phyloP scores from a whole-genome alignment of 2,113 vertebrate genomes.

The Rhizomys pruinosus region DNA sequence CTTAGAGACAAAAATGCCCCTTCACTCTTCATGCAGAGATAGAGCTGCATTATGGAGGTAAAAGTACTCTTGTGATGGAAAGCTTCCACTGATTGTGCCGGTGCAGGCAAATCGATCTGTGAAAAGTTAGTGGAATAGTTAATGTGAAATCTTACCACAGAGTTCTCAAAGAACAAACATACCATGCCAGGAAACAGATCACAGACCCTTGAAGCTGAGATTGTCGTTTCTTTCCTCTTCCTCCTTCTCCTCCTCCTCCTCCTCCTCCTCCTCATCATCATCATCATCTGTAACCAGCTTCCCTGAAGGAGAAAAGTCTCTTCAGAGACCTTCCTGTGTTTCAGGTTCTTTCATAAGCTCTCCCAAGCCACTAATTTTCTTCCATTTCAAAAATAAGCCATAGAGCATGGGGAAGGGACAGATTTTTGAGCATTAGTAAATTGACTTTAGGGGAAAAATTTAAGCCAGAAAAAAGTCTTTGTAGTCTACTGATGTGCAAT shows the following conservation, averaged over 20 bases:
- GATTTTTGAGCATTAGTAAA: constrained; percentile 59
- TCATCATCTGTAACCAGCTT: constrained; percentile 49
- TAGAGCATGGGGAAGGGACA: not conserved
- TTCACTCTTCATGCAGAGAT: constrained; percentile 38
- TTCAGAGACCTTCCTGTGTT: constrained; percentile 61
- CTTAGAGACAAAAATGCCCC: constrained; percentile 34
- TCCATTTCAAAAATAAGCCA: constrained; percentile 51
- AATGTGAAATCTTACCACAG: constrained; percentile 28
- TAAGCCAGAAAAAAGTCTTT: constrained; percentile 28
- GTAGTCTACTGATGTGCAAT: constrained; percentile 22
- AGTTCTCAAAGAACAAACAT: constrained; percentile 49
- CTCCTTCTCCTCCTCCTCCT: not conserved
- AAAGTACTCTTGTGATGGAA: not conserved
- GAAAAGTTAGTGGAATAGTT: constrained; percentile 49
- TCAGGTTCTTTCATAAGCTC: constrained; percentile 64
- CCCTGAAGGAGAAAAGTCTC: constrained; percentile 56
- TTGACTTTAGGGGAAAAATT: not conserved
- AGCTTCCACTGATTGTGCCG: constrained; percentile 12
- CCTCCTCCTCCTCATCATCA: not conserved
- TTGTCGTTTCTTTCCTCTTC: not conserved
- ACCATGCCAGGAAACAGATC: constrained; percentile 49
- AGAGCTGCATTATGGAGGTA: not conserved
- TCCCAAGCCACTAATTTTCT: constrained; percentile 60
- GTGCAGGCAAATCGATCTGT: constrained; percentile 40
- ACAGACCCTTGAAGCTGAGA: constrained; percentile 53